Conservation (phyloP, 2,797 vertebrate species). For the Nyctibius grandis region DNA sequence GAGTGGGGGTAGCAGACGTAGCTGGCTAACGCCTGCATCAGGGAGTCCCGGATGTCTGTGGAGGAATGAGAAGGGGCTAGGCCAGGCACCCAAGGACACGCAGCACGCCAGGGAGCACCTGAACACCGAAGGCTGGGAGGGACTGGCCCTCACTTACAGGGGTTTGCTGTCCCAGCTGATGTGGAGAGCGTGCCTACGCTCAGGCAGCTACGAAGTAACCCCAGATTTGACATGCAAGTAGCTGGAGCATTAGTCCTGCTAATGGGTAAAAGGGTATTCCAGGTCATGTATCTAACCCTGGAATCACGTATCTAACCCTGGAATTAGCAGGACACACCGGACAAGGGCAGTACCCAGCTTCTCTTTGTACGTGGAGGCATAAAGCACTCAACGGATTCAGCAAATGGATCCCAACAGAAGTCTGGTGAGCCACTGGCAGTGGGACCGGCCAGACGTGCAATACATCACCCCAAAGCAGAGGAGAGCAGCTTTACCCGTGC, state of each 20-base stretch:
- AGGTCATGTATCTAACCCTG: background rate
- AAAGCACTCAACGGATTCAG: background rate
- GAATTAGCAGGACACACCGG: background rate
- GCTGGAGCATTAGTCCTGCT: background rate
- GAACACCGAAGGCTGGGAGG: background rate
- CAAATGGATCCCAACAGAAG: background rate
- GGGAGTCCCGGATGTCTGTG: slow-evolving; percentile 94
- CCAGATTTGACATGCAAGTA: background rate
- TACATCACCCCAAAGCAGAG: background rate
- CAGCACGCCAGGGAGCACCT: background rate
- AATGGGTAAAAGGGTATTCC: background rate
- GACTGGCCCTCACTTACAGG: background rate
- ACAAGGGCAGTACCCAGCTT: background rate
- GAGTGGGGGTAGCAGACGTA: slow-evolving; percentile 98
- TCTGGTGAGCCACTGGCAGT: background rate
- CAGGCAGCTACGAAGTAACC: background rate
- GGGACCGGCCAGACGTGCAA: background rate
- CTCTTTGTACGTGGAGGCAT: background rate
- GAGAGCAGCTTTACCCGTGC: slow-evolving; percentile 82
- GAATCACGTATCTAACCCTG: background rate
- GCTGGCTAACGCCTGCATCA: slow-evolving; percentile 97
- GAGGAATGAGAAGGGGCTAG: slow-evolving; percentile 1
- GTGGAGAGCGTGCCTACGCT: background rate
- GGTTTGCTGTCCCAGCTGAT: background rate
- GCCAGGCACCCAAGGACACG: background rate